These are phyloP conservation scores for Andrena fulva DNA, from an alignment of 2,888 invertebrate species.

Conservation along the genomic window DNA sequence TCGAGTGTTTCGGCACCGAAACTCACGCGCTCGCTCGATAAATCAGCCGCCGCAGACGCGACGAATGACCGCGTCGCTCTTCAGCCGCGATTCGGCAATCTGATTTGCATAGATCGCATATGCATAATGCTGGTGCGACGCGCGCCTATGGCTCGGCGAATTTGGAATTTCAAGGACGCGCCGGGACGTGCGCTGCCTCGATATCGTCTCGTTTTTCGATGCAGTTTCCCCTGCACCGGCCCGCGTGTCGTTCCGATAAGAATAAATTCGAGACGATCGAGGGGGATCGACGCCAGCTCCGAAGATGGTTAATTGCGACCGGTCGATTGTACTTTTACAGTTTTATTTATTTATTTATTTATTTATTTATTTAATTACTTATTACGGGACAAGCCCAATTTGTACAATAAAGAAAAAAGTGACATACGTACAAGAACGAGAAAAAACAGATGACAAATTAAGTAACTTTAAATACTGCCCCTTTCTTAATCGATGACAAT, in stretches of 20 bases:
- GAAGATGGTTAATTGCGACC: background rate
- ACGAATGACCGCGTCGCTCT: constrained; percentile 29
- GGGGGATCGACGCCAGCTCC: no score
- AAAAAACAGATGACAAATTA: no score
- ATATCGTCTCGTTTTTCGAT: constrained; percentile 23
- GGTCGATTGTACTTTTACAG: constrained; percentile 15
- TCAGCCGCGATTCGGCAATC: constrained; percentile 49
- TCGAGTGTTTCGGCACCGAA: constrained; percentile 1
- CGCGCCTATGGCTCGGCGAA: constrained; percentile 59
- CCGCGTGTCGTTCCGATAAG: background rate
- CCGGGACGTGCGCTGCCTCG: constrained; percentile 65
- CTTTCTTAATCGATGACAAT: no score
- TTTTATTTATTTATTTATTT: no score
- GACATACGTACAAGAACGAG: no score
- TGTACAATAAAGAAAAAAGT: no score
- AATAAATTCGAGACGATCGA: background rate
- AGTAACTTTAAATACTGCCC: no score
- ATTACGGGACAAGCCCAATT: no score
- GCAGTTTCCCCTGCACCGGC: constrained; percentile 28
- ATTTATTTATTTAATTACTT: no score
- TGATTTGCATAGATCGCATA: constrained; percentile 65
- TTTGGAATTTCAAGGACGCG: constrained; percentile 74
- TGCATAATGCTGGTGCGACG: constrained; percentile 55
- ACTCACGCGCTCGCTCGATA: constrained; percentile 19
- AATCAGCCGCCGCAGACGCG: constrained; percentile 1